A percentile compares a stretch with the other conserved stretches of the same genome.
These are phyloP conservation scores for Mylabris sibirica DNA, from an alignment of 2,888 invertebrate species.

Conservation along the genomic window DNA sequence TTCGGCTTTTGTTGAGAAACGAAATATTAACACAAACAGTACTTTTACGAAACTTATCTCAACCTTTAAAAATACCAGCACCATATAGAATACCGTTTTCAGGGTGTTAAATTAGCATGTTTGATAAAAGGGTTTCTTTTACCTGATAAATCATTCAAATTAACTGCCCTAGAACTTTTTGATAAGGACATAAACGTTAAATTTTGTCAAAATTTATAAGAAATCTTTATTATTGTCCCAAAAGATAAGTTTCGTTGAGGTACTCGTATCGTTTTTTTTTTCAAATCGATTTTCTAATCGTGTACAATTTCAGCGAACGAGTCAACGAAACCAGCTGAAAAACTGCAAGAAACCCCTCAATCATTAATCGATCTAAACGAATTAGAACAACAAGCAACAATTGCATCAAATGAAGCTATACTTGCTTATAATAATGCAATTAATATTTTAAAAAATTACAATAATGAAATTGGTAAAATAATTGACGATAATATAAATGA, in stretches of 20 bases:
- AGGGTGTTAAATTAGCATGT: too few relatives aligned
- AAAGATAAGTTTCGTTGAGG: neutral
- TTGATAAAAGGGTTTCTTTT: too few relatives aligned
- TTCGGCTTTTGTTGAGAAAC: neutral
- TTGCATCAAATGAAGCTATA: constrained; percentile 69
- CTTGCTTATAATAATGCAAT: constrained; percentile 73
- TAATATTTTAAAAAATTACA: constrained; percentile 66
- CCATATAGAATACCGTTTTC: too few relatives aligned
- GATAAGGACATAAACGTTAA: too few relatives aligned
- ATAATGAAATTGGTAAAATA: constrained; percentile 64
- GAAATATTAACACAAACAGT: neutral
- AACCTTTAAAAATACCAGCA: too few relatives aligned
- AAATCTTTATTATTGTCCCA: too few relatives aligned
- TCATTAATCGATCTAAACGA: constrained; percentile 63
- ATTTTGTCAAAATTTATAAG: too few relatives aligned
- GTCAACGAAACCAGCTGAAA: constrained; percentile 27
- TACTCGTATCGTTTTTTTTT: neutral
- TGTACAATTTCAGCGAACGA: neutral
- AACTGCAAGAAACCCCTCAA: constrained; percentile 58
- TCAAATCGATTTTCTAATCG: neutral
- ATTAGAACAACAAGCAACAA: constrained; percentile 63
- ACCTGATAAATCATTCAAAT: too few relatives aligned
- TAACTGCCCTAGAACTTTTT: too few relatives aligned
- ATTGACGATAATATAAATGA: constrained; percentile 71
- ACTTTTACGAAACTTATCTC: neutral